Evolutionary conservation across 2,797 vertebrate species (phyloP), one percentile per base, ranked within the genome.

Genomic region (Toxotes lorentzi): DNA sequence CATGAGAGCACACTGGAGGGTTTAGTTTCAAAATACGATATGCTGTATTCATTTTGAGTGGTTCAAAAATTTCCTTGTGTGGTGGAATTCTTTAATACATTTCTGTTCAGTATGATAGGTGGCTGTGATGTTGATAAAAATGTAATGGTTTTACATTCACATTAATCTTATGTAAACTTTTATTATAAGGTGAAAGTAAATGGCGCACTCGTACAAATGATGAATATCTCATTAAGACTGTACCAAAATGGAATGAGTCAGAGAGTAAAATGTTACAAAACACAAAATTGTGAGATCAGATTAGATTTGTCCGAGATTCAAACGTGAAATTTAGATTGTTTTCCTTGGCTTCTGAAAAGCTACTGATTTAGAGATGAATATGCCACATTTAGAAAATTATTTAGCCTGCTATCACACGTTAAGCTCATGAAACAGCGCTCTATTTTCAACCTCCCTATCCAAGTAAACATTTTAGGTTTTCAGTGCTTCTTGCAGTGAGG

Each of bases 11-110:
- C 72, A 76, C 30, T 73, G 63, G 61, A 73, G 78, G 85, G 14
- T 87, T 89, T 62, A 53, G 84, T 90, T 92, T 88, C 82, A 65
- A 83, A 84, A 85, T 73, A 35, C 41, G 53, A 91, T 73, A 69
- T 14, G 59, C 27, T 27, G 24, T 70, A 57, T 87, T 85, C 34
- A 71, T 83, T 87, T 79, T 23, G 69, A 64, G 70, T 7, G 27
- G 57, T 60, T 63, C 63, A 78, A 61, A 78, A 19, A 70, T 74
- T 5, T 82, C 45, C 62, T 34, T 24, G 30, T 30, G 30, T 47
- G 21, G 41, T 70, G 79, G 78, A 81, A 88, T 79, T 81, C 43
- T 47, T 75, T 16, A 47, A 38, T 54, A 45, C 16, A 14, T 57
- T 35, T 24, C n/a, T 13, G 6, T 50, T 79, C 23, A 27, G 23